A percentile compares a stretch with the other conserved stretches of the same genome.
phyloP scores from a whole-genome alignment of 2,888 invertebrate species.

The Meta bourneti region DNA sequence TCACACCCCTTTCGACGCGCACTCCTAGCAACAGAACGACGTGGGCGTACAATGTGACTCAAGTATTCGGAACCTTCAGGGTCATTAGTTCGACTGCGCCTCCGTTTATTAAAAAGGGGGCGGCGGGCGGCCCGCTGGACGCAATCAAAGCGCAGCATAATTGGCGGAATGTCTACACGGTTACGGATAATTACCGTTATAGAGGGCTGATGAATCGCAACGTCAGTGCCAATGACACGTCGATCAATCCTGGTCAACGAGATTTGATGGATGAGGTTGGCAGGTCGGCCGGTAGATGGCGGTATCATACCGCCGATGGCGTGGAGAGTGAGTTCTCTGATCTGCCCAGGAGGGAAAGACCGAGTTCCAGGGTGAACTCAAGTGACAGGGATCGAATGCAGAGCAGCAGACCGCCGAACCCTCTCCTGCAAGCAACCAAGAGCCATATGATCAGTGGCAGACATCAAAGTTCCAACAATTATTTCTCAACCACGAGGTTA shows the following conservation, averaged over 20 bases:
- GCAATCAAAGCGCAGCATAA: conserved; percentile 38
- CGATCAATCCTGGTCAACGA: conserved; percentile 23
- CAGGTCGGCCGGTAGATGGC: conserved; percentile 32
- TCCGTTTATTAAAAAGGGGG: conserved; percentile 35
- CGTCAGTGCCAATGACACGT: conserved; percentile 12
- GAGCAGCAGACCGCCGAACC: conserved; percentile 37
- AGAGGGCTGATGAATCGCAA: conserved; percentile 30
- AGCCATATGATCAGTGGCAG: not conserved
- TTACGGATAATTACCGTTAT: conserved; percentile 37
- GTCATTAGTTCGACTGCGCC: conserved; percentile 51
- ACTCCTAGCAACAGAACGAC: conserved; percentile 26
- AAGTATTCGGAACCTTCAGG: conserved; percentile 67
- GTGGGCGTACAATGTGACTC: conserved; percentile 54
- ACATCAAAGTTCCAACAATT: not conserved
- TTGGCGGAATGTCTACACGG: conserved; percentile 49
- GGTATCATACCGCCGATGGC: conserved; percentile 59
- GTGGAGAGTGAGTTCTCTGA: conserved; percentile 7
- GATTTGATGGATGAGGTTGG: conserved; percentile 30
- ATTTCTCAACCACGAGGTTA: not conserved
- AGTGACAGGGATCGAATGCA: not conserved
- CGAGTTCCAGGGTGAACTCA: not conserved
- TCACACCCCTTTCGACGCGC: conserved; percentile 6
- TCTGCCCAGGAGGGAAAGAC: conserved; percentile 51
- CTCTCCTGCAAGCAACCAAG: not conserved
- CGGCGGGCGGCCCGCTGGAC: not conserved